These are phyloP conservation scores for Akabosia matsudoensis DNA, from an alignment of 1,140 invertebrate genomes.

Conservation along the genomic window DNA sequence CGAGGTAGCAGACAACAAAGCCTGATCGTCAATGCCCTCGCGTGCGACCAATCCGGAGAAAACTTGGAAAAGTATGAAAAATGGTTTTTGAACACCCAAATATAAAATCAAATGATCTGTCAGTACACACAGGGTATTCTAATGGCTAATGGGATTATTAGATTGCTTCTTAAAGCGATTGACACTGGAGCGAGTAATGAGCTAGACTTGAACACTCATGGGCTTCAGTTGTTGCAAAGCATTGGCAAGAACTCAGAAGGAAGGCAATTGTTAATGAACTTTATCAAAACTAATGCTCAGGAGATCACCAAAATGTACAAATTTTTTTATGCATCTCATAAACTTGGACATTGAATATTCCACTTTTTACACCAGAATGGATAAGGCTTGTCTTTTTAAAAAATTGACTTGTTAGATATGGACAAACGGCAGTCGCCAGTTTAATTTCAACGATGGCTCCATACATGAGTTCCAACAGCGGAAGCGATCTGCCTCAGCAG, in stretches of 20 bases:
- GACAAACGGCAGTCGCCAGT: not conserved
- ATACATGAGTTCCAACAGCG: not conserved
- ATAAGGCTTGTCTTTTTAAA: not conserved
- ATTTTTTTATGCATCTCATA: too few relatives aligned
- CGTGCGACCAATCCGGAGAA: not conserved
- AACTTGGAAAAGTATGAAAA: not conserved
- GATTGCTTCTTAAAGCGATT: not conserved
- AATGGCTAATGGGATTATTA: not conserved
- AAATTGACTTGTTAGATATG: not conserved
- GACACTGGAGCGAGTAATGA: not conserved
- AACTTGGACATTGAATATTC: too few relatives aligned
- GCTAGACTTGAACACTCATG: not conserved
- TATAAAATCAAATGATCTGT: not conserved
- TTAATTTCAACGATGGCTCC: not conserved
- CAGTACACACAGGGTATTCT: not conserved
- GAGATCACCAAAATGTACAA: not conserved
- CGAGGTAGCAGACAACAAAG: not conserved
- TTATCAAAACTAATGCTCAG: not conserved
- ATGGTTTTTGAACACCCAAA: not conserved
- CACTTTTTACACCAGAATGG: too few relatives aligned
- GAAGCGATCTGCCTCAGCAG: not conserved
- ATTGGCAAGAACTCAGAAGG: not conserved
- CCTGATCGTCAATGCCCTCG: not conserved
- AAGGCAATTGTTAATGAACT: not conserved
- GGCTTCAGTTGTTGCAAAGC: not conserved